A percentile compares a stretch with the other conserved stretches of the same genome.
Conservation (phyloP, 2,113 vertebrate species). For the Trachemys scripta region DNA sequence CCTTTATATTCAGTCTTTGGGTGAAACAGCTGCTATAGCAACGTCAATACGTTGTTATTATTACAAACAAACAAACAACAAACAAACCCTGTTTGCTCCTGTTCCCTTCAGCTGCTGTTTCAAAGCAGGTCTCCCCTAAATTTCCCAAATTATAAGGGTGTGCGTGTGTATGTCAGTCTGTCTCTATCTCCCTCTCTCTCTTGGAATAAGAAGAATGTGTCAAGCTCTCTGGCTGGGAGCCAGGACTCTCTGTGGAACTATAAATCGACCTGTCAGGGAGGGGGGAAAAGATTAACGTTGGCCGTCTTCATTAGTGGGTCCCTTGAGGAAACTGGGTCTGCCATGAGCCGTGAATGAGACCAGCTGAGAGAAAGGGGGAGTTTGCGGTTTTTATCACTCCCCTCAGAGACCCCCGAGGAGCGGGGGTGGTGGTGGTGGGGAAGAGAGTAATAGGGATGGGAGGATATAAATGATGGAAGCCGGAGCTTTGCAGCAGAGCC, state of each 20-base stretch:
- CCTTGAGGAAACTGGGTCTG: conserved; percentile 80
- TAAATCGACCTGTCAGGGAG: conserved; percentile 87
- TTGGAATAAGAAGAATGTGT: conserved; percentile 82
- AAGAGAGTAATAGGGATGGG: conserved; percentile 66
- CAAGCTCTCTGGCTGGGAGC: conserved; percentile 83
- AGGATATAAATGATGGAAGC: conserved; percentile 78
- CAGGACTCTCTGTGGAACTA: conserved; percentile 86
- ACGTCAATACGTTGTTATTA: conserved; percentile 27
- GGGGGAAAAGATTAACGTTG: conserved; percentile 86
- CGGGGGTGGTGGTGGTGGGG: conserved; percentile 9
- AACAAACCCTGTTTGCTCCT: not conserved
- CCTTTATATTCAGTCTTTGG: conserved; percentile 45
- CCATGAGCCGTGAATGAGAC: conserved; percentile 80
- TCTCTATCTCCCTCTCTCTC: conserved; percentile 40
- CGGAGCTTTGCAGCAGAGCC: conserved; percentile 60
- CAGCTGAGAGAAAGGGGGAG: conserved; percentile 79
- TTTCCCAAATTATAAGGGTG: not conserved
- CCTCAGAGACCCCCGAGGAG: conserved; percentile 73
- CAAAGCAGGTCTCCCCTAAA: conserved; percentile 46
- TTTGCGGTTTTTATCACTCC: conserved; percentile 74
- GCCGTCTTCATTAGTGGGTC: conserved; percentile 87
- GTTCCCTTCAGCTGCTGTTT: conserved; percentile 29
- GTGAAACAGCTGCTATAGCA: conserved; percentile 58
- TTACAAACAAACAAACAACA: not conserved
- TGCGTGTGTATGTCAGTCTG: not conserved